phyloP scores from a whole-genome alignment of 2,888 invertebrate genomes.

The Andricus quercusramuli region DNA sequence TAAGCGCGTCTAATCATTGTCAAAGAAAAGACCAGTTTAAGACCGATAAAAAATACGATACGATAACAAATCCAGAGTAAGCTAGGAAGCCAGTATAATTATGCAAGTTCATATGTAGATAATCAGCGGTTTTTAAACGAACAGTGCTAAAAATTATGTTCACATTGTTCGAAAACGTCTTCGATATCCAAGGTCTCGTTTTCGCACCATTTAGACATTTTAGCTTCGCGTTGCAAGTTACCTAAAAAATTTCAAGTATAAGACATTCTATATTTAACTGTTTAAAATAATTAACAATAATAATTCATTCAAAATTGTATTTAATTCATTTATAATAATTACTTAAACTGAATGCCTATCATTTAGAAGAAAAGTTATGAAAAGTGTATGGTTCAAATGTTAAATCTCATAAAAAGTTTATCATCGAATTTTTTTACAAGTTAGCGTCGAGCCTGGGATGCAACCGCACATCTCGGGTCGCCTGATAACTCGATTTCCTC shows the following conservation, averaged over 20 bases:
- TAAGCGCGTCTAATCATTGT: not conserved
- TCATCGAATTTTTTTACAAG: not conserved
- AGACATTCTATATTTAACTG: not conserved
- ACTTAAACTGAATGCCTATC: not conserved
- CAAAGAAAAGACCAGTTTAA: constrained; percentile 53
- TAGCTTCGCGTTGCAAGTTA: too few relatives aligned
- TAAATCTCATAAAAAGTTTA: not conserved
- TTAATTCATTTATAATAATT: not conserved
- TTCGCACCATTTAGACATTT: not conserved
- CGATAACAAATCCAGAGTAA: constrained; percentile 57
- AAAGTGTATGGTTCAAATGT: not conserved
- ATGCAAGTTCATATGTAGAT: constrained; percentile 3
- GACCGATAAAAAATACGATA: constrained; percentile 56
- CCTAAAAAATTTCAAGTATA: too few relatives aligned
- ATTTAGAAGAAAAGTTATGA: not conserved
- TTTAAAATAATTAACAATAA: not conserved
- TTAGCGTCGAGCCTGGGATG: constrained; percentile 12
- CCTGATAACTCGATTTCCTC: constrained; percentile 64
- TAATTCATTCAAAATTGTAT: not conserved
- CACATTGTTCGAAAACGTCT: not conserved
- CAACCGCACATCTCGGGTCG: constrained; percentile 65
- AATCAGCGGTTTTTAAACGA: constrained; percentile 4
- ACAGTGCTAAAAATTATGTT: not conserved
- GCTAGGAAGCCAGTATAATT: constrained; percentile 35
- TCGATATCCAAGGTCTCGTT: not conserved